Evolutionary conservation across 1,140 invertebrate species (phyloP).

Genomic region (Plectrocnemia conspersa): DNA sequence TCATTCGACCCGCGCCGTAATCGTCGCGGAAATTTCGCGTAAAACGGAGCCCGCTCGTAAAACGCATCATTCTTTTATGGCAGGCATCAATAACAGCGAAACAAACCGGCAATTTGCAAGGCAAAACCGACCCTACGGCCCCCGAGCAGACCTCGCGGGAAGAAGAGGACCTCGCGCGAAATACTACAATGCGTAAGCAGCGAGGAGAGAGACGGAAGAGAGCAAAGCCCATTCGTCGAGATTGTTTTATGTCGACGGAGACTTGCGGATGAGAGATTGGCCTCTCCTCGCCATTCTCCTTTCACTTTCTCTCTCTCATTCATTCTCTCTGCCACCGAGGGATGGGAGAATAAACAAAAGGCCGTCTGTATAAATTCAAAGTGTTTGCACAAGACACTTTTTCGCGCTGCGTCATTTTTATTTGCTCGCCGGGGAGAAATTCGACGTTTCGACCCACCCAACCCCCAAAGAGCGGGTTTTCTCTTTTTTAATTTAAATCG

Average conservation of each 20-base stretch:
- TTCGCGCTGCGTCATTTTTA: conserved; percentile 19
- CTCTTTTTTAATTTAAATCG: background rate
- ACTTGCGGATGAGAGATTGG: conserved; percentile 1
- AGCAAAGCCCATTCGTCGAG: conserved; percentile 18
- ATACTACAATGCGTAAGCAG: background rate
- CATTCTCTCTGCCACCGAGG: background rate
- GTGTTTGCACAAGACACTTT: conserved; percentile 15
- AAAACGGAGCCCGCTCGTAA: background rate
- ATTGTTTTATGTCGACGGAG: conserved; percentile 21
- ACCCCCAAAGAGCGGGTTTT: too few species aligned
- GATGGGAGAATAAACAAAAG: conserved; percentile 20
- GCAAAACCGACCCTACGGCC: background rate
- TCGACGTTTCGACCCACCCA: too few species aligned
- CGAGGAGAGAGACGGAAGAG: background rate
- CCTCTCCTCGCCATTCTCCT: too few species aligned
- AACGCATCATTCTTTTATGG: background rate
- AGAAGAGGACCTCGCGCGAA: background rate
- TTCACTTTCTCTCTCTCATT: too few species aligned
- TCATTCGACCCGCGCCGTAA: background rate
- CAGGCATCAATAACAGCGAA: background rate
- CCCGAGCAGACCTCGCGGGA: background rate
- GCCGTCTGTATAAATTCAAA: conserved; percentile 28
- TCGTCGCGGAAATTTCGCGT: background rate
- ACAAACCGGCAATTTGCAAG: background rate
- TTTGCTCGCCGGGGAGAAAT: conserved; percentile 19